Evolutionary conservation across 2,888 invertebrate species (phyloP).

Genomic region (Sarcophaga rosellei): DNA sequence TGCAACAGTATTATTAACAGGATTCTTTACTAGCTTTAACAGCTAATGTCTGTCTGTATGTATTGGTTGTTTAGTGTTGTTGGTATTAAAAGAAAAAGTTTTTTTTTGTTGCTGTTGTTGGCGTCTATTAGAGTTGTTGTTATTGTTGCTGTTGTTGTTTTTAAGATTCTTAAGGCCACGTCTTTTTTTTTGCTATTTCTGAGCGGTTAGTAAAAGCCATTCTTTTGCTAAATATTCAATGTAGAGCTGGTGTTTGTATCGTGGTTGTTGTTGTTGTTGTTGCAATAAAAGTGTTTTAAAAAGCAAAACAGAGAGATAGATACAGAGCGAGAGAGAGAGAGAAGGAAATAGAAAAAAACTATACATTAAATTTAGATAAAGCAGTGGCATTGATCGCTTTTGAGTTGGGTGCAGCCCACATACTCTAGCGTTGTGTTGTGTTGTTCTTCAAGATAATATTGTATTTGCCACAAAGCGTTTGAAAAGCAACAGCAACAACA

Average conservation of each 20-base stretch:
- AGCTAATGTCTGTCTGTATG: constrained; percentile 10
- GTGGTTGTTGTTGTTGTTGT: constrained; percentile 32
- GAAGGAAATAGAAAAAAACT: constrained; percentile 30
- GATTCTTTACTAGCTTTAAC: constrained; percentile 45
- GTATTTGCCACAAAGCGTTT: not conserved
- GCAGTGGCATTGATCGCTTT: constrained; percentile 64
- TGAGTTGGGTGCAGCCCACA: constrained; percentile 70
- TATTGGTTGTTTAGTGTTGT: not conserved
- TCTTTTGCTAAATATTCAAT: not conserved
- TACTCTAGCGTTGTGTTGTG: constrained; percentile 71
- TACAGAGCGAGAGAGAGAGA: not conserved
- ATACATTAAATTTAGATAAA: constrained; percentile 43
- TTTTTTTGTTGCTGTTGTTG: constrained; percentile 1
- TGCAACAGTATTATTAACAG: constrained; percentile 59
- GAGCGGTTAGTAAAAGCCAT: constrained; percentile 19
- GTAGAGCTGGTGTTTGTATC: constrained; percentile 38
- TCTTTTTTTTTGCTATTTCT: not conserved
- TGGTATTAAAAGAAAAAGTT: constrained; percentile 19
- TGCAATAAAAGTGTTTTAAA: constrained; percentile 35
- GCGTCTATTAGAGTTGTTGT: not conserved
- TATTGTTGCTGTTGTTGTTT: constrained; percentile 9
- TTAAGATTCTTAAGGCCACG: constrained; percentile 37
- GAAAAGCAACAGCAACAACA: not conserved
- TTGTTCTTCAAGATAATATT: constrained; percentile 52
- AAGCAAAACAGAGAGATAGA: not conserved